phyloP scores from a whole-genome alignment of 2,888 invertebrate genomes.

The Nephrocerus scutellatus region DNA sequence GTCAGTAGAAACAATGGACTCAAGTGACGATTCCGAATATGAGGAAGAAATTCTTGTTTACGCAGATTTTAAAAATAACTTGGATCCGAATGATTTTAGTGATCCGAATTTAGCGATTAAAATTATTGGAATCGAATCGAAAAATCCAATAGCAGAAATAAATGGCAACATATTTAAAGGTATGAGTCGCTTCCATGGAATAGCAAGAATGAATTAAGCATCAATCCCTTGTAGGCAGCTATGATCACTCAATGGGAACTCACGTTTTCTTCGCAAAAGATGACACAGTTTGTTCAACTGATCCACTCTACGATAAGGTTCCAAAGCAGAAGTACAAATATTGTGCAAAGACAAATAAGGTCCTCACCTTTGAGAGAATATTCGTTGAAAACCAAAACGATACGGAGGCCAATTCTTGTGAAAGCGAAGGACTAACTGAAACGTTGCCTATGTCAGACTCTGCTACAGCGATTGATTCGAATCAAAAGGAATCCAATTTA shows the following conservation, averaged over 20 bases:
- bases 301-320: constrained; percentile 53
- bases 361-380: constrained; percentile 60
- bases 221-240: constrained; percentile 51
- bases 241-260: constrained; percentile 63
- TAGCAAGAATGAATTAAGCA: background rate
- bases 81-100: constrained; percentile 34
- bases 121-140: constrained; percentile 56
- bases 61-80: constrained; percentile 42
- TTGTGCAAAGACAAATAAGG: constrained; percentile 58
- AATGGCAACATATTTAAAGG: constrained; percentile 60
- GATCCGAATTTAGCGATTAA: constrained; percentile 39
- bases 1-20: constrained; percentile 28
- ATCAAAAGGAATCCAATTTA: constrained; percentile 21
- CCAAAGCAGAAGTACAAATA: constrained; percentile 55
- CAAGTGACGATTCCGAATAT: constrained; percentile 38
- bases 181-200: background rate
- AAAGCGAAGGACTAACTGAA: constrained; percentile 3
- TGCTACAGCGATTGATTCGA: too few species aligned
- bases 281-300: constrained; percentile 44
- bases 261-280: constrained; percentile 66
- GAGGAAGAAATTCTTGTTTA: constrained; percentile 43
- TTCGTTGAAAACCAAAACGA: constrained; percentile 57
- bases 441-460: too few species aligned
- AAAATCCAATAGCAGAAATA: constrained; percentile 59
- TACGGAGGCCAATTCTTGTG: too few species aligned